A percentile compares a stretch with the other conserved stretches of the same genome.
Evolutionary conservation across 2,797 vertebrate species (phyloP).

Genomic region (Lacerta viridis): DNA sequence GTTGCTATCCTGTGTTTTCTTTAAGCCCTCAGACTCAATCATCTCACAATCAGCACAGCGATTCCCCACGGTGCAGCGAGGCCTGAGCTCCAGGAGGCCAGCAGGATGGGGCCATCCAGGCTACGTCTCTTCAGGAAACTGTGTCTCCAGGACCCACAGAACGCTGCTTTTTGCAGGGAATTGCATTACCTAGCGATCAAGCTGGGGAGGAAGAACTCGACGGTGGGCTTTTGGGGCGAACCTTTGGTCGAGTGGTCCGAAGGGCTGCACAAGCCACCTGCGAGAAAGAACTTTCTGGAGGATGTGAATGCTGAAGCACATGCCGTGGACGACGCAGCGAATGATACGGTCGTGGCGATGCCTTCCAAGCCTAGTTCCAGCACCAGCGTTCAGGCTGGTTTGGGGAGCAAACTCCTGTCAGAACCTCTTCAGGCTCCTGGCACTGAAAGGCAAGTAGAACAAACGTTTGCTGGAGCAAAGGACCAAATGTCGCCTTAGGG

Average conservation of each 20-base stretch:
- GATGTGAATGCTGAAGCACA: constrained; percentile 68
- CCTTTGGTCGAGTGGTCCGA: constrained; percentile 49
- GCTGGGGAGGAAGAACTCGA: constrained; percentile 54
- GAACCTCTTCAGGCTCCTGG: constrained; percentile 81
- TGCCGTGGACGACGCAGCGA: constrained; percentile 63
- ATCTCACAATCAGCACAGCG: constrained; percentile 69
- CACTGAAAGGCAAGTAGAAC: constrained; percentile 84
- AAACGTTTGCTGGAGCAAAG: constrained; percentile 34
- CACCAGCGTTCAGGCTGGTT: constrained; percentile 54
- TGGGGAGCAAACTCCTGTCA: constrained; percentile 77
- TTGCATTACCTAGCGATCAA: constrained; percentile 63
- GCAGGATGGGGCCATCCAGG: constrained; percentile 37
- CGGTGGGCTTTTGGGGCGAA: background rate
- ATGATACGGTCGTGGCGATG: constrained; percentile 67
- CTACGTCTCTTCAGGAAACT: constrained; percentile 62
- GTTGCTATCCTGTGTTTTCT: background rate
- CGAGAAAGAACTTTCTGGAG: constrained; percentile 71
- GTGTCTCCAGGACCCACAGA: constrained; percentile 59
- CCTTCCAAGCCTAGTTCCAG: constrained; percentile 69
- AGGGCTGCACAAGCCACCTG: constrained; percentile 15
- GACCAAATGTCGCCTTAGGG: constrained; percentile 20
- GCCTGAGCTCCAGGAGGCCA: background rate
- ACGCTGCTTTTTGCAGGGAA: constrained; percentile 69
- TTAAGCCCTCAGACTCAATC: constrained; percentile 69
- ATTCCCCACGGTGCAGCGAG: constrained; percentile 63